phyloP scores from a whole-genome alignment of 1,140 invertebrate species.

The Penaeus chinensis region DNA sequence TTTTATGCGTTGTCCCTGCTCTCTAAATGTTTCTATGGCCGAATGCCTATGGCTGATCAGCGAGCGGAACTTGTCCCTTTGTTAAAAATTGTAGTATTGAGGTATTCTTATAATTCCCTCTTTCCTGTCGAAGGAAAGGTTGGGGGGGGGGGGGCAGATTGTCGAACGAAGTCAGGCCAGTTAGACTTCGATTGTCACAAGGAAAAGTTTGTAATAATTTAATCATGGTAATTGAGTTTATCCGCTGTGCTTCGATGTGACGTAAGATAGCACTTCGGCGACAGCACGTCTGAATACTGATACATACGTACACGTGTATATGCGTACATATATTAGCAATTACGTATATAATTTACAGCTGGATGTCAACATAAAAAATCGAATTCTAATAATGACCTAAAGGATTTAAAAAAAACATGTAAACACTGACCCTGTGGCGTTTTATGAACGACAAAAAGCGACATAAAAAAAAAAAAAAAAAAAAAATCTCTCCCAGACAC shows the following conservation, averaged over 20 bases:
- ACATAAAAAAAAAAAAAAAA: too few species aligned
- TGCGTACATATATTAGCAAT: not conserved
- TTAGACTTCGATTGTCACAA: not conserved
- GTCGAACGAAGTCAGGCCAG: not conserved
- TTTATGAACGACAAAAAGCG: too few species aligned
- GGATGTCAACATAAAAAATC: not conserved
- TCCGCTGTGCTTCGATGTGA: too few species aligned
- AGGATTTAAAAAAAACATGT: not conserved
- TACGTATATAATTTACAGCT: too few species aligned
- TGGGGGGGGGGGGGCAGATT: not conserved
- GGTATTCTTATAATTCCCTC: slow-evolving; percentile 27
- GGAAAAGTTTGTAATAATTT: slow-evolving; percentile 23
- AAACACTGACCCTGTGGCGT: too few species aligned
- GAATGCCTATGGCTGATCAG: not conserved
- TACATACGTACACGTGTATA: slow-evolving; percentile 5
- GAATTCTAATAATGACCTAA: not conserved
- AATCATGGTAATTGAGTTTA: slow-evolving; percentile 3
- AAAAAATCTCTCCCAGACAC: not conserved
- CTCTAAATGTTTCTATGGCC: not conserved
- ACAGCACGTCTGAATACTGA: not conserved
- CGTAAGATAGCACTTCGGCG: too few species aligned
- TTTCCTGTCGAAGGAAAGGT: slow-evolving; percentile 39
- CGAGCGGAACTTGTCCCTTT: slow-evolving; percentile 4
- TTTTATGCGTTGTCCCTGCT: not conserved
- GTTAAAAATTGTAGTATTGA: slow-evolving; percentile 34